Evolutionary conservation across 92 coral and sea anemone species (phyloP).

Genomic region (Pocillopora meandrina): DNA sequence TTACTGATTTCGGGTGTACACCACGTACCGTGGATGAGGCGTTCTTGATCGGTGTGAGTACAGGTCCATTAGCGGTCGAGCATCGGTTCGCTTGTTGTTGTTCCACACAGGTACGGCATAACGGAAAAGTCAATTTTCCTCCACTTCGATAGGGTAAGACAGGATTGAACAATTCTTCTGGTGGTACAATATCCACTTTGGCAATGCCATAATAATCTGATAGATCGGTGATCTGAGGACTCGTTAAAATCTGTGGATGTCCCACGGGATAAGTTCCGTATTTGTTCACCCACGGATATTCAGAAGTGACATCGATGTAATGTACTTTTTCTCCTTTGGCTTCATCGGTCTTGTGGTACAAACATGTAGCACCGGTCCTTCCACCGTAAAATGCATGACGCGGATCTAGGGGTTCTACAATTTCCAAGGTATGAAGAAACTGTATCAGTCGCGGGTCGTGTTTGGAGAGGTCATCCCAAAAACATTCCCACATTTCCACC

Average conservation of each 20-base stretch:
- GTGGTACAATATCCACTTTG: conserved; percentile 10
- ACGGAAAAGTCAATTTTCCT: conserved; percentile 19
- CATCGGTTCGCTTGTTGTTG: background rate
- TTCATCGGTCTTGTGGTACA: background rate
- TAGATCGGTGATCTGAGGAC: background rate
- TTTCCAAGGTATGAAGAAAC: background rate
- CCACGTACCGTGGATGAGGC: background rate
- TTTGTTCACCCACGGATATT: background rate
- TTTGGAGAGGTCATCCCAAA: too few species aligned
- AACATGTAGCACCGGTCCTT: background rate
- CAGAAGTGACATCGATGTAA: background rate
- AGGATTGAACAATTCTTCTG: conserved; percentile 13
- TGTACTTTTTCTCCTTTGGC: background rate
- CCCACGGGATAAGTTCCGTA: conserved; percentile 7
- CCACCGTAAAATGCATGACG: background rate
- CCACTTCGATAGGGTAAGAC: background rate
- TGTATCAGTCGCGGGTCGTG: background rate
- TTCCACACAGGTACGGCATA: conserved; percentile 22
- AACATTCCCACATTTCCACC: too few species aligned
- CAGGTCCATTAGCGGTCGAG: background rate
- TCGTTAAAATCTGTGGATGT: conserved; percentile 14
- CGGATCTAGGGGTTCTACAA: background rate
- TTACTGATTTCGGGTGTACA: background rate
- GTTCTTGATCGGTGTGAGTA: background rate
- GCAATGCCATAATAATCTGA: conserved; percentile 13